Percentiles rank a stretch among this genome's conserved stretches.
Conservation (phyloP, 2,113 vertebrate genomes). For the Rhabdornis inornatus region DNA sequence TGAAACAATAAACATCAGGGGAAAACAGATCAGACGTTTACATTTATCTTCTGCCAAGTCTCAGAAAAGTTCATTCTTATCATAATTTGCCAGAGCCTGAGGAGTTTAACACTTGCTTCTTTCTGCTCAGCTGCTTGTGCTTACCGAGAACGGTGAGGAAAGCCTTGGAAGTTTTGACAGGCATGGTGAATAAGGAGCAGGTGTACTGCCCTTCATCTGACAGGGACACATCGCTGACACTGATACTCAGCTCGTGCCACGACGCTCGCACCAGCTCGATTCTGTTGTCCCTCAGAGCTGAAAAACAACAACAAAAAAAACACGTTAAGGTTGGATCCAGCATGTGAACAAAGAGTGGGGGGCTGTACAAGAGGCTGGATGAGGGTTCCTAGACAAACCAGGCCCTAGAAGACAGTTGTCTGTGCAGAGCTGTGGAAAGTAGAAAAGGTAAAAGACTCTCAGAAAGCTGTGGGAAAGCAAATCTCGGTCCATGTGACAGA, state of each 20-base stretch:
- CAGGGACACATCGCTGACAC: constrained; percentile 89
- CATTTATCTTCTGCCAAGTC: neutral
- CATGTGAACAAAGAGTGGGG: neutral
- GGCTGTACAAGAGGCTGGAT: neutral
- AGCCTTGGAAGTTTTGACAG: constrained; percentile 97
- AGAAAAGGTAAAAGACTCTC: too few relatives aligned
- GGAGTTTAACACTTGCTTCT: neutral
- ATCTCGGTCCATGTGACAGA: too few relatives aligned
- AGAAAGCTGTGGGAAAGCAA: too few relatives aligned
- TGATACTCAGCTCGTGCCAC: constrained; percentile 94
- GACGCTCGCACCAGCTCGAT: constrained; percentile 94
- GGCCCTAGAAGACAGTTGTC: neutral
- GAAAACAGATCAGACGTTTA: neutral
- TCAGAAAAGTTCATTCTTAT: neutral
- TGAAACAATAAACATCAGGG: neutral
- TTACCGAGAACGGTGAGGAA: constrained; percentile 95
- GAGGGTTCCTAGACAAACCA: neutral
- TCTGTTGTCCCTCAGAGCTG: constrained; percentile 94
- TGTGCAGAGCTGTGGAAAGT: neutral
- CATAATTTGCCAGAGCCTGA: neutral
- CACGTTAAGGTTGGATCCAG: neutral
- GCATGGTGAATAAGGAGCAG: constrained; percentile 98
- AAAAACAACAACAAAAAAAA: neutral
- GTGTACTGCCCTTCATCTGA: constrained; percentile 97
- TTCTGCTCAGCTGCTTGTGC: constrained; percentile 2